Evolutionary conservation across 2,113 vertebrate genomes (phyloP).

Genomic region (Hippopotamus amphibius): DNA sequence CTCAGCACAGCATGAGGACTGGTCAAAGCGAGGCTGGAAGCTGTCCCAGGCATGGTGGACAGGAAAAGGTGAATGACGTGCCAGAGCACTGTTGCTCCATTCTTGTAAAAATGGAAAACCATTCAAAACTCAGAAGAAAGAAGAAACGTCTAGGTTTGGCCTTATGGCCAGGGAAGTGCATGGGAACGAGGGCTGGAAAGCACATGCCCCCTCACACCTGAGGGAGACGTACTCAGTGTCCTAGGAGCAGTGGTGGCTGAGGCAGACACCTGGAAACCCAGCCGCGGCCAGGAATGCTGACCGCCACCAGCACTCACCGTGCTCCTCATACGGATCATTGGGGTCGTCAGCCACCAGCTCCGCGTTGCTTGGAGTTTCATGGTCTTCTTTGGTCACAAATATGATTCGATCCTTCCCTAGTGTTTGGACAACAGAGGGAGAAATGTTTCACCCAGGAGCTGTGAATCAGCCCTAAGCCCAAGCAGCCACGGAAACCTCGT

Average conservation of each 20-base stretch:
- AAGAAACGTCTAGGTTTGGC: background rate
- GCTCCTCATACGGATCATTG: slow-evolving; percentile 97
- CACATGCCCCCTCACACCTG: background rate
- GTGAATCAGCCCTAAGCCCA: background rate
- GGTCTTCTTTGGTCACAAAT: slow-evolving; percentile 95
- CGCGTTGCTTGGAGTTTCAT: slow-evolving; percentile 95
- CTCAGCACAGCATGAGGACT: background rate
- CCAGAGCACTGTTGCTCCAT: background rate
- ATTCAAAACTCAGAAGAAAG: background rate
- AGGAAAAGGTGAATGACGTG: background rate
- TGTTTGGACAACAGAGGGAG: slow-evolving; percentile 57
- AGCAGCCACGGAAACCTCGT: background rate
- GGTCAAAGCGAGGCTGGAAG: background rate
- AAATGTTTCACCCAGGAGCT: slow-evolving; percentile 48
- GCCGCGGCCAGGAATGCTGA: background rate
- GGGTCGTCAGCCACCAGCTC: slow-evolving; percentile 98
- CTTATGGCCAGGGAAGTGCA: background rate
- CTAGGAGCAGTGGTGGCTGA: background rate
- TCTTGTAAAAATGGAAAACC: background rate
- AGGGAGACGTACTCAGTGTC: background rate
- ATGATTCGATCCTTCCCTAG: slow-evolving; percentile 91
- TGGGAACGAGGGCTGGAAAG: background rate
- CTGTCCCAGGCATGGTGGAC: background rate
- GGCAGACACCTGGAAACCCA: background rate
- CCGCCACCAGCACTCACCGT: slow-evolving; percentile 82